Base-by-base conservation (phyloP, 2,888 invertebrate species). In the Cistogaster globosa region DNA sequence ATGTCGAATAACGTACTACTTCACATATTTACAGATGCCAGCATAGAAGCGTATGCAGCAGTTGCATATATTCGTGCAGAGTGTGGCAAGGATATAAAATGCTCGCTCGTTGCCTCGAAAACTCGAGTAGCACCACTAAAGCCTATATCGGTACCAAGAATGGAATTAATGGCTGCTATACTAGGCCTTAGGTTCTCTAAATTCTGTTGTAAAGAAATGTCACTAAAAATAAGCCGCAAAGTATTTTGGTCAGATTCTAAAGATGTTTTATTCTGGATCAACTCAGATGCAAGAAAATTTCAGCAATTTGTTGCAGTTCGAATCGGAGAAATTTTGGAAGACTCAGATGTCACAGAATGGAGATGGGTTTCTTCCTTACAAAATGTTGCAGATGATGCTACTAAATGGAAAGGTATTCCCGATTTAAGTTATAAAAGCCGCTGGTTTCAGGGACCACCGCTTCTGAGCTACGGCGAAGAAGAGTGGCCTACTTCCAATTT, bases 231-330 rank as follows among this genome's bases (percentile, higher is more conserved):
- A 12, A 75, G 38, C 0, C 58, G 77, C 2, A 32, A 42, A 7
- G 22, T 78, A 4, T 87, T 68, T 55, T 87, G 87, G 87, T 77
- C 76, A 9, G 82, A 84, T 42, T 68, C 67, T 2, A 48, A 42
- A 32, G 51, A 48, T 18, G 67, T 67, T 36, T n/a, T 67, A 5
- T 22, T 65, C n/a, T 81, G 84, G 74, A 63, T 84, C 5, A 57
- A 57, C 9, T 84, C 75, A 32, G 81, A 81, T n/a, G 55, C 72
- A 20, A 36, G 81, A 18, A 77, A 62, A 48, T 81, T 74, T 51
- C 71, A 74, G 14, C 78, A 81, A 42, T 86, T 80, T 48, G 83
- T 82, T 4, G 65, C 67, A 0, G 26, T 75, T 26, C 71, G 79
- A 2, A 22, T 82, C 3, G 85, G 78, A 11, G 82, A 82, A 69